Evolutionary conservation across 2,888 invertebrate genomes (phyloP).

Genomic region (Diaperis boleti): DNA sequence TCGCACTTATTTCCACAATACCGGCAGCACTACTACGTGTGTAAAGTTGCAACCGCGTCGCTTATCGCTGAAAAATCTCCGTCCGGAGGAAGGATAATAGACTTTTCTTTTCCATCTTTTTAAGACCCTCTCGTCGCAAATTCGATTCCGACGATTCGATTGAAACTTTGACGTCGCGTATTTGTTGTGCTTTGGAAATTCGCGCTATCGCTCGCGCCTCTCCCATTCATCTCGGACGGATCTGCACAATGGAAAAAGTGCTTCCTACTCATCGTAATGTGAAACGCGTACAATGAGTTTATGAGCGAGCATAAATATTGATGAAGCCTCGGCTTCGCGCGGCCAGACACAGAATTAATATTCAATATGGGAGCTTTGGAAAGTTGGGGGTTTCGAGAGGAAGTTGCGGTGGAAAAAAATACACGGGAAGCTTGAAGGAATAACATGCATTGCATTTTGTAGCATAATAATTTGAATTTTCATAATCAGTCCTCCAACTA

Average conservation of each 20-base stretch:
- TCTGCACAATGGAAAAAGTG: slow-evolving; percentile 2
- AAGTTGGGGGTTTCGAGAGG: too few species aligned
- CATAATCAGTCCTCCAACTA: too few species aligned
- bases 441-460: too few species aligned
- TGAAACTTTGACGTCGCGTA: slow-evolving; percentile 28
- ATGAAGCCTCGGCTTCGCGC: slow-evolving; percentile 3
- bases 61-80: not conserved
- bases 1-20: too few species aligned
- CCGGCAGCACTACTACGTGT: too few species aligned
- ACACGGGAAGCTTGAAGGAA: too few species aligned
- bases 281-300: slow-evolving; percentile 3
- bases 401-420: too few species aligned
- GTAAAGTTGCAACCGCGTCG: not conserved
- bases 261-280: slow-evolving; percentile 1
- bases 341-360: slow-evolving; percentile 14
- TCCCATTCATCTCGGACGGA: slow-evolving; percentile 9
- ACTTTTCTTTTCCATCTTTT: slow-evolving; percentile 31
- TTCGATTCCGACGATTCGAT: slow-evolving; percentile 32
- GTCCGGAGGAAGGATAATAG: slow-evolving; percentile 15
- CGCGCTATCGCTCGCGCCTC: slow-evolving; percentile 6
- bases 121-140: slow-evolving; percentile 20
- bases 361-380: slow-evolving; percentile 10
- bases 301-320: slow-evolving; percentile 17
- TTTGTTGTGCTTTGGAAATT: slow-evolving; percentile 34
- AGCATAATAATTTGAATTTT: too few species aligned